phyloP scores from a whole-genome alignment of 2,888 invertebrate genomes.

The Antheraea assamensis region DNA sequence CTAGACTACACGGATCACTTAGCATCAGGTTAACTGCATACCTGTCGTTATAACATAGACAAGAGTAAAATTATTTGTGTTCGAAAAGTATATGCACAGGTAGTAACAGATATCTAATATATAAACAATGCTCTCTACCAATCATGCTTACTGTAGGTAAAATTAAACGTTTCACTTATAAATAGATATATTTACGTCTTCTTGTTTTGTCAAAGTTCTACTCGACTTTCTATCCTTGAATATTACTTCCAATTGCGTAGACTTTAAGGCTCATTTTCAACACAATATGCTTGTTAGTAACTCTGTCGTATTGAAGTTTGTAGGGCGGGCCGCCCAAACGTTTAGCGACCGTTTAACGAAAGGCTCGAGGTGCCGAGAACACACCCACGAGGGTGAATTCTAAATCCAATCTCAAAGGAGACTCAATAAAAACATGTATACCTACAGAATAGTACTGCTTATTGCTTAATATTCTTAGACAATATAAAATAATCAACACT shows the following conservation, averaged over 20 bases:
- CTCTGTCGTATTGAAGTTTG: conserved; percentile 57
- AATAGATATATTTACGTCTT: conserved; percentile 56
- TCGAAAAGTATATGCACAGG: neutral
- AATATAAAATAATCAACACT: neutral
- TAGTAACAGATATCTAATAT: conserved; percentile 18
- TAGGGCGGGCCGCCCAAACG: conserved; percentile 83
- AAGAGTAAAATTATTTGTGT: neutral
- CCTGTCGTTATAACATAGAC: too few species aligned
- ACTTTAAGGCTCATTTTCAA: conserved; percentile 45
- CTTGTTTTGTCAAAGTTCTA: conserved; percentile 61
- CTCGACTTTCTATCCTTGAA: conserved; percentile 22
- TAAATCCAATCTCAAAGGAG: conserved; percentile 21
- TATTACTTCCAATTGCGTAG: conserved; percentile 35
- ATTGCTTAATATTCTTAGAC: neutral
- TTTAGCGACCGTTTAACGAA: conserved; percentile 80
- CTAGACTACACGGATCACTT: too few species aligned
- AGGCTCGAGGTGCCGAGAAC: conserved; percentile 63
- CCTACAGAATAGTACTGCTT: neutral
- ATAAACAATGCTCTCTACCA: conserved; percentile 61
- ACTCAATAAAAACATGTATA: conserved; percentile 15
- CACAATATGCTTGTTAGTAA: conserved; percentile 31
- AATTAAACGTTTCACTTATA: conserved; percentile 69
- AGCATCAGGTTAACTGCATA: too few species aligned
- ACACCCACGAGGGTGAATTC: conserved; percentile 65
- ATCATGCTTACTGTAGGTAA: conserved; percentile 52